Conservation (phyloP, 2,888 invertebrate species). For the Apocheima hispidaria region DNA sequence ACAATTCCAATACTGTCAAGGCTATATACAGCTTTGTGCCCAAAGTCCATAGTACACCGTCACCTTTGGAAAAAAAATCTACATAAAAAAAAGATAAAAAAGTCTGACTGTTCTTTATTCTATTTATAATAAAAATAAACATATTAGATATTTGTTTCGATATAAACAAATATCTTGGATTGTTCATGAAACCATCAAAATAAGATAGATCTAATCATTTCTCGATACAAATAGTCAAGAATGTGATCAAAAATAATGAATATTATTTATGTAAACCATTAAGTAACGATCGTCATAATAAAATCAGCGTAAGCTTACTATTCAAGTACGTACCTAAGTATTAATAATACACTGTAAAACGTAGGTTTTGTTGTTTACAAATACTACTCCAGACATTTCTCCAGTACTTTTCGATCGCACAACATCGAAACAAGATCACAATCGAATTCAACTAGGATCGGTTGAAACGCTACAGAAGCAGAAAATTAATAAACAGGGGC, state of each 20-base stretch:
- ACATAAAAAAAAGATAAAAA: neutral
- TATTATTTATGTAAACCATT: no score
- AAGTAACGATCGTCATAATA: no score
- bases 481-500: conserved; percentile 43
- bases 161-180: no score
- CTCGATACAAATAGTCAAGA: no score
- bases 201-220: no score
- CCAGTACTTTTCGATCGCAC: neutral
- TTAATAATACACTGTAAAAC: neutral
- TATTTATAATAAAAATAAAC: neutral
- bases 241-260: no score
- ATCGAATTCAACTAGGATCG: neutral
- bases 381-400: neutral
- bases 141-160: no score
- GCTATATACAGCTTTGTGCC: conserved; percentile 59
- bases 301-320: no score
- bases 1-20: conserved; percentile 52
- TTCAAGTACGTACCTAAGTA: no score
- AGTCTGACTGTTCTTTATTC: neutral
- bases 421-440: conserved; percentile 1
- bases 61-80: neutral
- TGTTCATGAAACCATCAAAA: no score
- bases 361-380: no score
- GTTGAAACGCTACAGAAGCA: neutral
- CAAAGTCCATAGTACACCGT: conserved; percentile 32